Percentiles rank a stretch among this genome's conserved stretches.
Evolutionary conservation across 2,888 invertebrate genomes (phyloP).

Genomic region (Eubasilissa splendida): DNA sequence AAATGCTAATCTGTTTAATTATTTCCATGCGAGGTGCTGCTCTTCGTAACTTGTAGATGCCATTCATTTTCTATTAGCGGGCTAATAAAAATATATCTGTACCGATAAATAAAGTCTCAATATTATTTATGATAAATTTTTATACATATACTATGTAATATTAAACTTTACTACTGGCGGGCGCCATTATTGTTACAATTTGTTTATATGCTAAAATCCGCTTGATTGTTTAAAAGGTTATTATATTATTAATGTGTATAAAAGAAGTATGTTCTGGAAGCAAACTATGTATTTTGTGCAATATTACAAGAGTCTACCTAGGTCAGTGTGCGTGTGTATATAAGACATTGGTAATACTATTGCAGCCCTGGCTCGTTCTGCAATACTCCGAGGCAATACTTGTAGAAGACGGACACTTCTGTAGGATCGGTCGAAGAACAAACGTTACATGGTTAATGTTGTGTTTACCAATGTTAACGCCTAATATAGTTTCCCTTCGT

Average conservation of each 20-base stretch:
- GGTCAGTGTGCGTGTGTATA: not conserved
- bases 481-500: conserved; percentile 55
- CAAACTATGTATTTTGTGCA: conserved; percentile 9
- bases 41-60: not conserved
- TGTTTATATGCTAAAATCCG: too few relatives aligned
- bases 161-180: not conserved
- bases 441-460: conserved; percentile 51
- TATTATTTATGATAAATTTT: conserved; percentile 4
- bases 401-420: conserved; percentile 14
- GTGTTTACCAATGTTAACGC: conserved; percentile 56
- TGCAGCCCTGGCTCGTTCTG: conserved; percentile 33
- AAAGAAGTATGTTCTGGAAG: not conserved
- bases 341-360: not conserved
- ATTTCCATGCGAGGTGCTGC: conserved; percentile 7
- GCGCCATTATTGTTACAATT: not conserved
- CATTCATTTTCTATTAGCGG: conserved; percentile 20
- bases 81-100: conserved; percentile 17
- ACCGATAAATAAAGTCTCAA: not conserved
- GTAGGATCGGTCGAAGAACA: not conserved
- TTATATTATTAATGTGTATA: too few relatives aligned
- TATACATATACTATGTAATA: not conserved
- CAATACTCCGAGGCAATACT: conserved; percentile 45
- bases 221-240: too few relatives aligned
- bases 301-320: not conserved
- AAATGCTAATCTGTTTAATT: not conserved